Evolutionary conservation across 2,113 vertebrate genomes (phyloP).

Genomic region (Crocuta crocuta): DNA sequence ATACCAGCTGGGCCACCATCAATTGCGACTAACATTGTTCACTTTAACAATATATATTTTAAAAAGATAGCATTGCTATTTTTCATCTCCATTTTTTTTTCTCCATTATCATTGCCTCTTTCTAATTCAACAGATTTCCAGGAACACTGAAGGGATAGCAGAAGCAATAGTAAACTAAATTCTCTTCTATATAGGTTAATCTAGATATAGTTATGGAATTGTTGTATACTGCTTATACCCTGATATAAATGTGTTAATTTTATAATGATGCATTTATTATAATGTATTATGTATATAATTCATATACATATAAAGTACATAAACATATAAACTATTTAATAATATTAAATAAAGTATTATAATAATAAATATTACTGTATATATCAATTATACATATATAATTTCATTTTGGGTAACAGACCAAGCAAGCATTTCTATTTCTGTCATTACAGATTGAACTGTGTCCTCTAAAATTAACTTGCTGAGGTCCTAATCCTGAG

Average conservation of each 20-base stretch:
- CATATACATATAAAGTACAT: not conserved
- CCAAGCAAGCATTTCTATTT: not conserved
- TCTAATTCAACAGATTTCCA: constrained; percentile 70
- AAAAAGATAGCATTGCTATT: constrained; percentile 60
- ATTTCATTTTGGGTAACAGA: not conserved
- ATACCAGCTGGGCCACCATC: constrained; percentile 75
- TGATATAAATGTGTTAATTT: not conserved
- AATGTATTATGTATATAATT: not conserved
- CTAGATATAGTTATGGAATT: not conserved
- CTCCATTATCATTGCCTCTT: constrained; percentile 60
- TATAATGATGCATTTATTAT: not conserved
- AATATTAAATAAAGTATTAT: not conserved
- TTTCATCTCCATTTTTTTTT: constrained; percentile 67
- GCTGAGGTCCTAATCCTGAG: not conserved
- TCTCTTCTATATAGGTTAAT: not conserved
- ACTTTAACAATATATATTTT: constrained; percentile 78
- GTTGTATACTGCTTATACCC: not conserved
- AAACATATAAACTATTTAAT: not conserved
- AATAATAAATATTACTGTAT: too few relatives aligned
- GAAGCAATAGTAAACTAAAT: not conserved
- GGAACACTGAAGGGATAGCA: constrained; percentile 37
- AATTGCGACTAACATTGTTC: constrained; percentile 69
- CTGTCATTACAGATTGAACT: not conserved
- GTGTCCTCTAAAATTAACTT: not conserved
- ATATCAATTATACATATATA: not conserved